Base-by-base conservation (phyloP, 2,797 vertebrate species). In the Pseudochromis fuscus region DNA sequence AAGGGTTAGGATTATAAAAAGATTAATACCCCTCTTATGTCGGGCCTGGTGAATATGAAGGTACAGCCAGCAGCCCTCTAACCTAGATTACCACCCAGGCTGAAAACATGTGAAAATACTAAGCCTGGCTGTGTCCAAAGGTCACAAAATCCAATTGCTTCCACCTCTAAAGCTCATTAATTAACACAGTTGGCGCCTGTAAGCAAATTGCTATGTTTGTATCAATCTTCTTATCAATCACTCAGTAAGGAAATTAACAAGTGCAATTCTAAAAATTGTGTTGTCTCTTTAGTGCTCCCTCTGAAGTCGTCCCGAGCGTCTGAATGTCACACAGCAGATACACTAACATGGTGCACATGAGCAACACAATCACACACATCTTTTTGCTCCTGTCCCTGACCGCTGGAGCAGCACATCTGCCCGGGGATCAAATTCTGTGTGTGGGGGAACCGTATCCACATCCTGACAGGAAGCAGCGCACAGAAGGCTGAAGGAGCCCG, bases 401-500 rank as follows among this genome's bases (percentile, higher is more conserved):
- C 55, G 51, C 79, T 76, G 87, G 82, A 91, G 90, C 90, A 82
- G 82, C 84, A 93, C 92, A 92, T 91, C 90, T 94, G 93, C 93
- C 88, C 72, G 68, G 68, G 80, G 89, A 75, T 77, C 89, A 87
- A 85, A 90, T 92, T 95, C 87, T 93, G 94, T 94, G 94, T 94
- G 94, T 92, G 85, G 75, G 84, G 93, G 92, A 95, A 94, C 78
- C 72, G 83, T 91, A 95, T 95, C 94, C 91, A 92, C 89, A 87
- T 94, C 92, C 92, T 94, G 93, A 93, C 93, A 94, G 92, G 92
- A 94, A 95, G 92, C 90, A 79, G 78, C 15, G 15, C 75, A 74
- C 82, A 80, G 77, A 76, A 72, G 66, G 71, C 82, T 77, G 78
- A 75, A 87, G 73, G 78, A 87, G 76, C 50, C 57, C 7, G 63